phyloP scores from a whole-genome alignment of 2,113 vertebrate species.

The Verasper variegatus region DNA sequence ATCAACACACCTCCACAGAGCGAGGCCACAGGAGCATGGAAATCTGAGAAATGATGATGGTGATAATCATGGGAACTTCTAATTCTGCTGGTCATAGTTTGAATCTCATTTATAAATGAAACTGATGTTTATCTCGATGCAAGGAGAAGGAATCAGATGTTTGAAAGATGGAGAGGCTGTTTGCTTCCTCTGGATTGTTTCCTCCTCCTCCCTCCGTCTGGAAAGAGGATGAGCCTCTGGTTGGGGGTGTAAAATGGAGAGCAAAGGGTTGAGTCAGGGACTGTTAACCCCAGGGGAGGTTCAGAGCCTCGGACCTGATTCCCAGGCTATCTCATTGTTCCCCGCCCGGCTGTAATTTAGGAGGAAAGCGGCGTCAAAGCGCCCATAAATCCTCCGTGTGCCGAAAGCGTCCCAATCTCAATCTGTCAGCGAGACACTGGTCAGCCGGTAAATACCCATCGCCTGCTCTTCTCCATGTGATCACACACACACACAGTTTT shows the following conservation, averaged over 20 bases:
- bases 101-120: slow-evolving; percentile 32
- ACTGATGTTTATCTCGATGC: slow-evolving; percentile 9
- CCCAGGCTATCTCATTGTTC: slow-evolving; percentile 69
- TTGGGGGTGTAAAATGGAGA: slow-evolving; percentile 37
- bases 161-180: background rate
- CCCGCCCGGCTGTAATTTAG: slow-evolving; percentile 61
- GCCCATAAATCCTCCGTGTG: slow-evolving; percentile 64
- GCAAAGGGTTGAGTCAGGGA: slow-evolving; percentile 60
- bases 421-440: slow-evolving; percentile 66
- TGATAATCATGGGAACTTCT: slow-evolving; percentile 32
- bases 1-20: slow-evolving; percentile 19
- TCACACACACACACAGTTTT: slow-evolving; percentile 44
- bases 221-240: slow-evolving; percentile 31
- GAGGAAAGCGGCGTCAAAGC: slow-evolving; percentile 61
- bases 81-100: slow-evolving; percentile 49
- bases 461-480: slow-evolving; percentile 21
- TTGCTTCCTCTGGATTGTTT: slow-evolving; percentile 23
- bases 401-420: slow-evolving; percentile 61
- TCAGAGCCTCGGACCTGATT: slow-evolving; percentile 55
- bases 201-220: slow-evolving; percentile 3
- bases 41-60: slow-evolving; percentile 49
- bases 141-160: slow-evolving; percentile 4
- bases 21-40: slow-evolving; percentile 24
- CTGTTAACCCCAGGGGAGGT: slow-evolving; percentile 62
- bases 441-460: slow-evolving; percentile 59